Percentiles rank a stretch among this genome's conserved stretches.
These are phyloP conservation scores for Verasper variegatus DNA, from an alignment of 2,113 vertebrate genomes.

Conservation along the genomic window DNA sequence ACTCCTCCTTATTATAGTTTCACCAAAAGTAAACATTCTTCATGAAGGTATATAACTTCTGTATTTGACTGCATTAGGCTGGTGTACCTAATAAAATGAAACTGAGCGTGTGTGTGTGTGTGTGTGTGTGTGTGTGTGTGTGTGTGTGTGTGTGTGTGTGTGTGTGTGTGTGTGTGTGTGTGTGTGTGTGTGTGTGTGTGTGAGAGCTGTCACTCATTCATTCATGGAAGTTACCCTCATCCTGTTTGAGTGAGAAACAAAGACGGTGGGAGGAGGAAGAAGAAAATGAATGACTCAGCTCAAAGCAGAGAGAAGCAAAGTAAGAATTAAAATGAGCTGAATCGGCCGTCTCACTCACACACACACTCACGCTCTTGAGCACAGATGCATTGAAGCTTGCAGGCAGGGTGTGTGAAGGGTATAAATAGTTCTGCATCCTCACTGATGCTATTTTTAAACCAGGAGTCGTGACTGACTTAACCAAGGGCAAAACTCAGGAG, in stretches of 20 bases:
- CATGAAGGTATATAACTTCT: background rate
- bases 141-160: background rate
- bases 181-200: background rate
- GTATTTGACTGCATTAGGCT: background rate
- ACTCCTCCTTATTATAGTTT: background rate
- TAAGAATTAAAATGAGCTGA: conserved; percentile 67
- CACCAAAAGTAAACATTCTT: background rate
- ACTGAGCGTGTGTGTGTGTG: background rate
- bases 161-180: background rate
- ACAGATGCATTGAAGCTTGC: conserved; percentile 58
- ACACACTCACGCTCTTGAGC: background rate
- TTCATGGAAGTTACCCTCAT: conserved; percentile 5
- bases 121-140: background rate
- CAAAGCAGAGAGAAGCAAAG: conserved; percentile 57
- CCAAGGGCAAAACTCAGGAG: conserved; percentile 64
- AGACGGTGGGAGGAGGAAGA: conserved; percentile 19
- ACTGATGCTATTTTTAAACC: conserved; percentile 76
- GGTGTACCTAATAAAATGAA: background rate
- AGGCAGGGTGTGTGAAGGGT: conserved; percentile 71
- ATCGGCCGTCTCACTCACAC: conserved; percentile 1
- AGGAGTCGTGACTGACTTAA: conserved; percentile 71
- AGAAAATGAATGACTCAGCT: conserved; percentile 70
- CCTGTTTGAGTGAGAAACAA: conserved; percentile 16
- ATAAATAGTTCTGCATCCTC: conserved; percentile 78
- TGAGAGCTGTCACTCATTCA: conserved; percentile 21